Evolutionary conservation across 2,888 invertebrate species (phyloP), one percentile per base, ranked within the genome.

Genomic region (Gastracanthus pulcherrimus): DNA sequence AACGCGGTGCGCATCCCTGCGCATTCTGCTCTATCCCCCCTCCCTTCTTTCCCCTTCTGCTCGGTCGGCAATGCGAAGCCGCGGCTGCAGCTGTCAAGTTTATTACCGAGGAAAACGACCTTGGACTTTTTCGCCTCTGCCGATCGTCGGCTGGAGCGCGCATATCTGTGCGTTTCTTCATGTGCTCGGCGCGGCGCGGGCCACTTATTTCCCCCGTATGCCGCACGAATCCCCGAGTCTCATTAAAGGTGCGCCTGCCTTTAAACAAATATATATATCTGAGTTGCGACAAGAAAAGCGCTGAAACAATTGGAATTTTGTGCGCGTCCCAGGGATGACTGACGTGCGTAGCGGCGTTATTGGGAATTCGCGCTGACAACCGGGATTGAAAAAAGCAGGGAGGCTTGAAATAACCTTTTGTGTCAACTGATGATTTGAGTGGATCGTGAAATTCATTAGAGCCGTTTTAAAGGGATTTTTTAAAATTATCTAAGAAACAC

Each of bases 61-160:
- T 45, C 16, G 23, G 45, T 36, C 70, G 69, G n/a, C 45, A 69
- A 38, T 36, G 51, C 69, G 69, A n/a, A 48, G 31, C n/a, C n/a
- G n/a, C n/a, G 29, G 23, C 74, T n/a, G 16, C 62, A 48, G 78
- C 72, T 80, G 79, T 80, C 82, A 80, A 80, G 80, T 76, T 82
- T 80, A 76, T 64, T 70, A 66, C 74, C 74, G 55, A 23, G 45
- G 64, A 62, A 72, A 70, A 78, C 69, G 78, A 48, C 79, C 82
- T 79, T 82, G 79, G 51, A 38, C 16, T 81, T 77, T 76, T 67
- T 72, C 51, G 66, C 29, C 67, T 74, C 29, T 34, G 55, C 16
- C 62, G 23, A 58, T 58, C 19, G 2, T 11, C 11, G 11, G 23
- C 26, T 13, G 9, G 36, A 69, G 36, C 31, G 41, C 48, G 23